phyloP scores from a whole-genome alignment of 2,113 vertebrate species.

The Rallus limicola region DNA sequence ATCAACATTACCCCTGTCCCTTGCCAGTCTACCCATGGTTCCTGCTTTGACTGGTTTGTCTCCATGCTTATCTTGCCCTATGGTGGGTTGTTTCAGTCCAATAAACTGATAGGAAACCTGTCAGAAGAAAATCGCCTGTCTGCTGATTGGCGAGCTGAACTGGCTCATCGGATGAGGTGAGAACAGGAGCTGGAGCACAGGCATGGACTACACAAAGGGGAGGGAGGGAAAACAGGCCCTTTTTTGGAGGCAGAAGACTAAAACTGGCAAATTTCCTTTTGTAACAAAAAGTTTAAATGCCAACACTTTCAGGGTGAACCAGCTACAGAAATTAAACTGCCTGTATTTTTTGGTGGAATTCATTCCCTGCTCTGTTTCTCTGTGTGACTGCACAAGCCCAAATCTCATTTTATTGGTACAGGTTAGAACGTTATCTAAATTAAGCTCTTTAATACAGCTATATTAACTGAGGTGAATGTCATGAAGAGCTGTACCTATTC shows the following conservation, averaged over 20 bases:
- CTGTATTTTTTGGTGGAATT: neutral
- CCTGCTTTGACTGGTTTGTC: neutral
- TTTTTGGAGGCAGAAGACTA: neutral
- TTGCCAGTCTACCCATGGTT: neutral
- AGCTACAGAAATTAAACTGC: neutral
- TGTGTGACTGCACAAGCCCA: neutral
- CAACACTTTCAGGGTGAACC: neutral
- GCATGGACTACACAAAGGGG: neutral
- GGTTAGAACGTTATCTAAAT: neutral
- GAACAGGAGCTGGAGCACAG: neutral
- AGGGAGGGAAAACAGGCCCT: too few relatives aligned
- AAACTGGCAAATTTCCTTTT: neutral
- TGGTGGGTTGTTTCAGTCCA: neutral
- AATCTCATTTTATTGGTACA: neutral
- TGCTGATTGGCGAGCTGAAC: neutral
- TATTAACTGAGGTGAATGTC: neutral
- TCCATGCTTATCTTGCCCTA: neutral
- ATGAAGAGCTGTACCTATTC: neutral
- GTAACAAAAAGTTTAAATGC: neutral
- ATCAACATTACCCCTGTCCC: neutral
- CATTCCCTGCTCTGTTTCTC: neutral
- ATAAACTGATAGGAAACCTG: neutral
- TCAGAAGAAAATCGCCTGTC: neutral
- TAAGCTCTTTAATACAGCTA: neutral
- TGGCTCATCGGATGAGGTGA: neutral